Conservation (phyloP, 2,888 invertebrate genomes). For the Venustoraphidia nigricollis region DNA sequence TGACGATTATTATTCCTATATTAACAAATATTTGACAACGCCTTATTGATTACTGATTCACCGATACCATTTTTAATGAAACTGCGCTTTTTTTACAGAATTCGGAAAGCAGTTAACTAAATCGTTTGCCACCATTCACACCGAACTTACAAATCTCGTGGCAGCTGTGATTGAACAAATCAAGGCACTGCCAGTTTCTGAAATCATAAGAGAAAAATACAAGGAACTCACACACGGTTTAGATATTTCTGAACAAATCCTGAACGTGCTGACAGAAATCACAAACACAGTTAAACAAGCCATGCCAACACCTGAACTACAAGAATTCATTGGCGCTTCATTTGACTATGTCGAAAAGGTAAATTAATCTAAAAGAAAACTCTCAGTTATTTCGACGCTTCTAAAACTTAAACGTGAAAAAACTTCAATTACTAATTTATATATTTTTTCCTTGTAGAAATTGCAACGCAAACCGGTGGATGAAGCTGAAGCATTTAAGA, state of each 20-base stretch:
- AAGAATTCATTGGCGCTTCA: constrained; percentile 39
- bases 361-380: constrained; percentile 9
- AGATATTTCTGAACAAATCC: constrained; percentile 39
- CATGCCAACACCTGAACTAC: constrained; percentile 47
- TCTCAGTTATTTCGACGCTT: not conserved
- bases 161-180: constrained; percentile 31
- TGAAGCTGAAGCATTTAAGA: constrained; percentile 44
- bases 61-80: too few relatives aligned
- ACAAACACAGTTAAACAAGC: constrained; percentile 37
- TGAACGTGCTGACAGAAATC: constrained; percentile 37
- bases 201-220: constrained; percentile 30
- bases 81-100: constrained; percentile 19
- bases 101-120: constrained; percentile 14
- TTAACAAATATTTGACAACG: too few relatives aligned
- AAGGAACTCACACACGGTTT: constrained; percentile 19
- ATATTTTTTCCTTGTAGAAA: constrained; percentile 29
- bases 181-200: constrained; percentile 35
- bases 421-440: constrained; percentile 1
- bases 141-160: constrained; percentile 29
- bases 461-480: constrained; percentile 40
- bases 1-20: too few relatives aligned
- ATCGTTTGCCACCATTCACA: constrained; percentile 22
- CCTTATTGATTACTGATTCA: too few relatives aligned
- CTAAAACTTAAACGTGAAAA: not conserved
- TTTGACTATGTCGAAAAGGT: constrained; percentile 49